Base-by-base conservation (phyloP, 2,797 vertebrate species). In the Sebastes iracundus region DNA sequence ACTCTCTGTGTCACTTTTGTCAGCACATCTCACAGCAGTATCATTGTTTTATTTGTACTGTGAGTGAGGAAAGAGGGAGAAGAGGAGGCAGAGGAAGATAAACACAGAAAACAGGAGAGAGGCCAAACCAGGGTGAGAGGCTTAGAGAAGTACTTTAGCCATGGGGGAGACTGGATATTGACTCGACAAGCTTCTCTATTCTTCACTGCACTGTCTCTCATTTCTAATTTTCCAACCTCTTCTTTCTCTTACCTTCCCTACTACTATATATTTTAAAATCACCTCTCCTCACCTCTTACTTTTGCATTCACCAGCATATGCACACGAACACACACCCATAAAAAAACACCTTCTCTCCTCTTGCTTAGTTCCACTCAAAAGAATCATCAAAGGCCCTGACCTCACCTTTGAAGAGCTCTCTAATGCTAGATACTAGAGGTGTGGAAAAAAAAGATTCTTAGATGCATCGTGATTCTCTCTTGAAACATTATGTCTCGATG, bases 61-160 rank as follows among this genome's bases (percentile, higher is more conserved):
- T 58, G 65, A 53, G 56, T 53, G 32, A 13, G 30, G 11, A 56
- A 46, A 46, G 20, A 63, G 53, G 38, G 14, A 33, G 74, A 75
- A 71, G 68, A 66, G 61, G 46, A 85, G 55, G 25, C 14, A 69
- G 61, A 75, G 38, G 74, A 60, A 82, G 69, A 84, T 28, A 83
- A 75, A 88, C 60, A 87, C 79, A 79, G 61, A 80, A 67, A 76
- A 65, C 52, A 63, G 28, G 59, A 71, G 73, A 81, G 70, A 84
- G 76, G 67, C 13, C 74, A 81, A 69, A 75, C 64, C 73, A 66
- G 65, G 56, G 52, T 79, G 33, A 85, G 79, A 87, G 87, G 76
- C 75, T 90, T 81, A 87, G 71, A 85, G 68, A 77, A 87, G 75
- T 78, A 56, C 78, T 88, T 86, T 79, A 85, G 88, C 91, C 86